Percentiles rank a stretch among this genome's conserved stretches.
Evolutionary conservation across 2,888 invertebrate species (phyloP).

Genomic region (Adineta ricciae): DNA sequence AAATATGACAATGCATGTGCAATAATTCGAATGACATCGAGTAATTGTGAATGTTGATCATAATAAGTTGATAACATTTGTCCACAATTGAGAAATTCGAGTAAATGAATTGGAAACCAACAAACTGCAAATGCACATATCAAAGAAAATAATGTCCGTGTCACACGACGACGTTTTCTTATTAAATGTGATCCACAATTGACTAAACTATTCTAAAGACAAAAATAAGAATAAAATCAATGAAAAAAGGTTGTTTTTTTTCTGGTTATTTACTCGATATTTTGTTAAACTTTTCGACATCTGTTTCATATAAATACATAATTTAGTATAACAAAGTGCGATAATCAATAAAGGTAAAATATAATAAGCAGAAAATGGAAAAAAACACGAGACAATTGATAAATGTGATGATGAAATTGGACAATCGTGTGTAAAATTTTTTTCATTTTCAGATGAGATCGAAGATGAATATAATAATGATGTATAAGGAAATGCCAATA

Average conservation of each 20-base stretch:
- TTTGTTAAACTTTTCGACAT: background rate
- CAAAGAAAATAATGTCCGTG: background rate
- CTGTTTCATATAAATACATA: slow-evolving; percentile 23
- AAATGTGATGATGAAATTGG: background rate
- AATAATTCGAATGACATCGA: background rate
- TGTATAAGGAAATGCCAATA: background rate
- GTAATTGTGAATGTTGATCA: background rate
- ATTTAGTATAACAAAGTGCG: slow-evolving; percentile 23
- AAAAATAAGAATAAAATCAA: too few relatives aligned
- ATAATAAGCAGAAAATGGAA: slow-evolving; percentile 19
- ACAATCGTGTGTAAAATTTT: background rate
- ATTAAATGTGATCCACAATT: background rate
- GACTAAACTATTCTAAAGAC: background rate
- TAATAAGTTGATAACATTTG: background rate
- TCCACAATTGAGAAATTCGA: slow-evolving; percentile 10
- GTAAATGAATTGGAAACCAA: slow-evolving; percentile 31
- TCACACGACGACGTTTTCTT: background rate
- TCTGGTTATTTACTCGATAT: background rate
- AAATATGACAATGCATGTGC: slow-evolving; percentile 31
- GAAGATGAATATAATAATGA: background rate
- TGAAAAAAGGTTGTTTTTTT: too few relatives aligned
- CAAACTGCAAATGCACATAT: slow-evolving; percentile 31
- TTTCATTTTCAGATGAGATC: background rate
- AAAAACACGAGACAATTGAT: background rate
- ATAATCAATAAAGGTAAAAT: slow-evolving; percentile 26